A percentile compares a stretch with the other conserved stretches of the same genome.
phyloP scores from a whole-genome alignment of 2,113 vertebrate genomes.

The Ivindomyrus marchei region DNA sequence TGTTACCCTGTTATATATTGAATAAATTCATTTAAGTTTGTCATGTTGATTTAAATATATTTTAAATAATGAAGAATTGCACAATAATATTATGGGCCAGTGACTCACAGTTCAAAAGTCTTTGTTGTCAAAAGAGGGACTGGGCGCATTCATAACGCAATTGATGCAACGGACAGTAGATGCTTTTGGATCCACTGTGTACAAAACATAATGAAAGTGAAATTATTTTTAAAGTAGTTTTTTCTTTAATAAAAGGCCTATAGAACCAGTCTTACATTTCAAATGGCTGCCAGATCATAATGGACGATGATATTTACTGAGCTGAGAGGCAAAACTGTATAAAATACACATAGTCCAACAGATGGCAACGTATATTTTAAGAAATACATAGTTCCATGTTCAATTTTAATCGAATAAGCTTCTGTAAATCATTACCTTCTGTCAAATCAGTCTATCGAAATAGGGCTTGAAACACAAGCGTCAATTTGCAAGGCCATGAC shows the following conservation, averaged over 20 bases:
- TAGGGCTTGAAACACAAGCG: neutral
- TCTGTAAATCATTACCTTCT: neutral
- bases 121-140: neutral
- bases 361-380: neutral
- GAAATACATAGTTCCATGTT: neutral
- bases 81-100: neutral
- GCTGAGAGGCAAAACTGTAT: neutral
- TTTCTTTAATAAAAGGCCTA: neutral
- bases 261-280: neutral
- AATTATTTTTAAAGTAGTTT: neutral
- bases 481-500: neutral
- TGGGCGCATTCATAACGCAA: neutral
- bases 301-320: neutral
- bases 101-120: neutral
- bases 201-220: neutral
- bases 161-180: neutral
- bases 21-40: neutral
- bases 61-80: neutral
- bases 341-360: neutral
- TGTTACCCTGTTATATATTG: neutral
- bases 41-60: neutral
- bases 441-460: neutral
- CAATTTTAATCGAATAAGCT: neutral
- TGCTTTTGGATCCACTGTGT: neutral
- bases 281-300: neutral